Conservation (phyloP, 2,888 invertebrate genomes). For the Rotaria sp. region DNA sequence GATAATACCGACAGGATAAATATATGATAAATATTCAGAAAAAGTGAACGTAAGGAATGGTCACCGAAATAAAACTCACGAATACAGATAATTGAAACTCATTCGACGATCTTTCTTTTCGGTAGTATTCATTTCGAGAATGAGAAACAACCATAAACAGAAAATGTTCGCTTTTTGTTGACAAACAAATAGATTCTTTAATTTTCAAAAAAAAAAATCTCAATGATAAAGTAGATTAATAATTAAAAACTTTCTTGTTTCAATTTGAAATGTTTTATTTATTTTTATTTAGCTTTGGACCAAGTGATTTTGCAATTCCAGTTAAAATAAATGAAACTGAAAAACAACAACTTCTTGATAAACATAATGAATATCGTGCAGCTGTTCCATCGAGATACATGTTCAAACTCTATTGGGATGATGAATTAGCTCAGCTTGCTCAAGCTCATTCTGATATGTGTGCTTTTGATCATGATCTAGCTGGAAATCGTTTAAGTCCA, state of each 20-base stretch:
- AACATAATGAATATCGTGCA: conserved; percentile 35
- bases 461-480: conserved; percentile 34
- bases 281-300: conserved; percentile 29
- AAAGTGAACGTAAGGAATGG: too few relatives aligned
- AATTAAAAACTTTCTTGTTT: too few relatives aligned
- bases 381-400: not conserved
- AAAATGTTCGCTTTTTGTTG: not conserved
- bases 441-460: conserved; percentile 38
- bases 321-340: not conserved
- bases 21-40: too few relatives aligned
- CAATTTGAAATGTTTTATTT: not conserved
- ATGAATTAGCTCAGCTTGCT: conserved; percentile 34
- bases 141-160: too few relatives aligned
- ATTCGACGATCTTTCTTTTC: too few relatives aligned
- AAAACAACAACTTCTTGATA: conserved; percentile 27
- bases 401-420: conserved; percentile 39
- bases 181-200: not conserved
- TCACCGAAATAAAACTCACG: too few relatives aligned
- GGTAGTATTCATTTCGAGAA: not conserved
- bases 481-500: not conserved
- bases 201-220: not conserved
- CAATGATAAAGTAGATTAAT: too few relatives aligned
- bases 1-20: too few relatives aligned
- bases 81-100: too few relatives aligned
- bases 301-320: conserved; percentile 13